These are phyloP conservation scores for Marmota flaviventris DNA, from an alignment of 2,113 vertebrate genomes.

Conservation along the genomic window DNA sequence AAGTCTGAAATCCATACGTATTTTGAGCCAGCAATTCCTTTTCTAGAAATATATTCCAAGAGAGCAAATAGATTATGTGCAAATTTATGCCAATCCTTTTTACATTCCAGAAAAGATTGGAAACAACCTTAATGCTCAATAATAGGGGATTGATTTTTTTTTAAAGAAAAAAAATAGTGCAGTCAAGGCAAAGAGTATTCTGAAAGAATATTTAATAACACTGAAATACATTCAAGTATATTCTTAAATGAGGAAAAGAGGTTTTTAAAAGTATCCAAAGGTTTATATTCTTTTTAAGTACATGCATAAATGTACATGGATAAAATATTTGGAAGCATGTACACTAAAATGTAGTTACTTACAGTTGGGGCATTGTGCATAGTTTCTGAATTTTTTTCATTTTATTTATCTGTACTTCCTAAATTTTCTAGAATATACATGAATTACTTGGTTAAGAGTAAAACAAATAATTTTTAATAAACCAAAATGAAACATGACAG, in stretches of 20 bases:
- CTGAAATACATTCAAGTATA: not conserved
- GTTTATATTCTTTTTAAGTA: constrained; percentile 14
- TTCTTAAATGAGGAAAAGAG: constrained; percentile 26
- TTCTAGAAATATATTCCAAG: constrained; percentile 33
- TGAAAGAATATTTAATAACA: not conserved
- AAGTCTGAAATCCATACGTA: not conserved
- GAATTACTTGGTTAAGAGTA: constrained; percentile 43
- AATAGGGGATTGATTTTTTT: not conserved
- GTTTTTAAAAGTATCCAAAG: not conserved
- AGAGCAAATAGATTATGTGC: not conserved
- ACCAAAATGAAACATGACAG: not conserved
- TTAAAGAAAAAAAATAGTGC: constrained; percentile 48
- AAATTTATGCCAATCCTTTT: constrained; percentile 24
- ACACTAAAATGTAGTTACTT: not conserved
- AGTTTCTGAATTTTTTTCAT: not conserved
- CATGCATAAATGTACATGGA: not conserved
- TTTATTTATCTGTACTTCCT: constrained; percentile 8
- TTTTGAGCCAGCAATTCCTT: constrained; percentile 42
- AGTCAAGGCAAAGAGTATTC: not conserved
- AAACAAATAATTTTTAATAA: constrained; percentile 31
- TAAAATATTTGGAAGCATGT: not conserved
- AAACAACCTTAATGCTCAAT: constrained; percentile 41
- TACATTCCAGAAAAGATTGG: constrained; percentile 43
- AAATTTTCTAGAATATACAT: constrained; percentile 27
- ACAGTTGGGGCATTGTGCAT: not conserved